A percentile compares a stretch with the other conserved stretches of the same genome.
These are phyloP conservation scores for Tholera decimalis DNA, from an alignment of 2,888 invertebrate genomes.

Conservation along the genomic window DNA sequence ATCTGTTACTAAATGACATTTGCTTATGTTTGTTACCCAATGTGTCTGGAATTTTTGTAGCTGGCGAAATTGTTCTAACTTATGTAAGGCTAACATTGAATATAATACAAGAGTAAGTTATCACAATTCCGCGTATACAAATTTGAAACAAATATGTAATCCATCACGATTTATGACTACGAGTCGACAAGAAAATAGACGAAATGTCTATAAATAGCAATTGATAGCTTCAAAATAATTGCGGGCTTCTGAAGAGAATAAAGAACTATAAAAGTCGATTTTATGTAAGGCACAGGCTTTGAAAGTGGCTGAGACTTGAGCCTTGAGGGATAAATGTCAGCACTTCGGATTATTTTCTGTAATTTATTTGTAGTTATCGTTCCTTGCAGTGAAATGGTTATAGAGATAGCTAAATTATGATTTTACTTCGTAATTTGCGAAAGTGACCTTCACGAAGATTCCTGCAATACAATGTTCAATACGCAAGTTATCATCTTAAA, in stretches of 20 bases:
- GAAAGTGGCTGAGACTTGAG: constrained; percentile 53
- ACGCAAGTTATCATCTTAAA: constrained; percentile 11
- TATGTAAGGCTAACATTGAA: constrained; percentile 5
- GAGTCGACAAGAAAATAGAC: constrained; percentile 48
- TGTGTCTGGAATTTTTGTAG: constrained; percentile 27
- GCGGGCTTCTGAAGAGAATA: constrained; percentile 61
- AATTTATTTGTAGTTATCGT: constrained; percentile 68
- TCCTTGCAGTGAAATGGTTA: constrained; percentile 15
- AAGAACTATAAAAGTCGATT: constrained; percentile 68
- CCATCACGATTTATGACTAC: constrained; percentile 62
- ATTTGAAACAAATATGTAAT: constrained; percentile 50
- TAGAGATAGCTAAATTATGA: constrained; percentile 26
- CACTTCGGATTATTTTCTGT: constrained; percentile 63
- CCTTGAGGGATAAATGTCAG: constrained; percentile 68
- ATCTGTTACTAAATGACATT: constrained; percentile 72
- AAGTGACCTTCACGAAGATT: constrained; percentile 1
- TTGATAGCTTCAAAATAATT: constrained; percentile 69
- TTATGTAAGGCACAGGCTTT: constrained; percentile 43
- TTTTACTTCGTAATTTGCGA: constrained; percentile 21
- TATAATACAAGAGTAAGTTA: constrained; percentile 19
- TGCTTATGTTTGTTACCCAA: constrained; percentile 52
- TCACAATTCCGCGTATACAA: constrained; percentile 27
- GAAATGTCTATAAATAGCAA: constrained; percentile 65
- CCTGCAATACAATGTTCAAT: constrained; percentile 5
- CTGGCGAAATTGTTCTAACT: background rate